phyloP scores from a whole-genome alignment of 2,797 vertebrate species.

The Peromyscus aztecus region DNA sequence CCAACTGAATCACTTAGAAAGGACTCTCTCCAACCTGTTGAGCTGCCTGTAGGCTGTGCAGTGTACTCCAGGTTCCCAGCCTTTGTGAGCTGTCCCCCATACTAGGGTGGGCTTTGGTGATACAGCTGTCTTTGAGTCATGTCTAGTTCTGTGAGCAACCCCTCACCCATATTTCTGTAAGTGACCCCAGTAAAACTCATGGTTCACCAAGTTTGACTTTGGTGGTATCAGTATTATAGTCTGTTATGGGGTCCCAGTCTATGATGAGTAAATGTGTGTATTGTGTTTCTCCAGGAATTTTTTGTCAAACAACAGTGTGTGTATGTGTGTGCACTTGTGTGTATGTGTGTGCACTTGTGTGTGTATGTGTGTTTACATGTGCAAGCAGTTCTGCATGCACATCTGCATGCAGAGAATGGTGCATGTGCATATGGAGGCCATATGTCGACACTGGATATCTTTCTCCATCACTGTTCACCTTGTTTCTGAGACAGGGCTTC shows the following conservation, averaged over 20 bases:
- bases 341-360: too few species aligned
- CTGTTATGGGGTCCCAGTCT: neutral
- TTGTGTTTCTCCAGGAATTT: neutral
- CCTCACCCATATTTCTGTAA: neutral
- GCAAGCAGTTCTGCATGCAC: neutral
- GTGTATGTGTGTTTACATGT: neutral
- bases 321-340: neutral
- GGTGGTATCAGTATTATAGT: neutral
- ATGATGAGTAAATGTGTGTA: neutral
- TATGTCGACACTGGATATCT: neutral
- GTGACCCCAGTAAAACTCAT: neutral
- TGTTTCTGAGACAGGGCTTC: neutral
- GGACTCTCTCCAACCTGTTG: neutral
- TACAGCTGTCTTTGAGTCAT: neutral
- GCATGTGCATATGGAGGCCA: neutral
- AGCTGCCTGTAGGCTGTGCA: neutral
- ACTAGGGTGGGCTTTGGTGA: neutral
- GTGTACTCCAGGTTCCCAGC: neutral
- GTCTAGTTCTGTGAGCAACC: neutral
- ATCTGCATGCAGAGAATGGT: neutral
- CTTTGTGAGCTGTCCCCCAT: neutral
- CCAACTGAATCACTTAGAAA: neutral
- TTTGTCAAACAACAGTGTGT: neutral
- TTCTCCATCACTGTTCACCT: neutral
- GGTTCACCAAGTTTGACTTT: neutral